Evolutionary conservation across 2,888 invertebrate genomes (phyloP).

Genomic region (Nycteola revayana): DNA sequence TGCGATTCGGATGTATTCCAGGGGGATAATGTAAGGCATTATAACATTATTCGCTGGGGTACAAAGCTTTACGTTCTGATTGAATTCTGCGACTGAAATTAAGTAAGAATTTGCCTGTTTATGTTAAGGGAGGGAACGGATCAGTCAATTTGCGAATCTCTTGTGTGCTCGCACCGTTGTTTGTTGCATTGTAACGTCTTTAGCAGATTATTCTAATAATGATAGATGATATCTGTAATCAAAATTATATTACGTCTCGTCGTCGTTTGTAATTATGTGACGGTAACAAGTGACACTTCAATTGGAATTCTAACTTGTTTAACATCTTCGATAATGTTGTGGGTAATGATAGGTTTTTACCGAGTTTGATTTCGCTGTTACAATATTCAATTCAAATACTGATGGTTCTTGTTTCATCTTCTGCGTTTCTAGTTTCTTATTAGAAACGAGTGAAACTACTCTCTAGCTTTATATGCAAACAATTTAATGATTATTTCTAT

Average conservation of each 20-base stretch:
- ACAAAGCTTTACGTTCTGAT: slow-evolving; percentile 78
- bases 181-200: slow-evolving; percentile 31
- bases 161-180: slow-evolving; percentile 63
- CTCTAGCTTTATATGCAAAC: too few species aligned
- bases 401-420: too few species aligned
- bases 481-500: too few species aligned
- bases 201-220: slow-evolving; percentile 20
- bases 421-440: too few species aligned
- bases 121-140: slow-evolving; percentile 71
- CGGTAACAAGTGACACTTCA: slow-evolving; percentile 5
- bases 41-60: slow-evolving; percentile 76
- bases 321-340: slow-evolving; percentile 5
- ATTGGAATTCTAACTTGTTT: slow-evolving; percentile 3
- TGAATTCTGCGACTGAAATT: slow-evolving; percentile 81
- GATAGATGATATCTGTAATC: slow-evolving; percentile 19
- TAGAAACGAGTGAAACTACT: too few species aligned
- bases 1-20: slow-evolving; percentile 56
- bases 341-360: slow-evolving; percentile 2
- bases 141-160: slow-evolving; percentile 70
- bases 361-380: background rate
- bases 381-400: too few species aligned
- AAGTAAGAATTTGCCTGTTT: slow-evolving; percentile 81
- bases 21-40: slow-evolving; percentile 77
- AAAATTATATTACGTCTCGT: slow-evolving; percentile 8
- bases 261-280: slow-evolving; percentile 3